Evolutionary conservation across 2,888 invertebrate species (phyloP), one percentile per base, ranked within the genome.

Genomic region (Drosophila suboccidentalis): DNA sequence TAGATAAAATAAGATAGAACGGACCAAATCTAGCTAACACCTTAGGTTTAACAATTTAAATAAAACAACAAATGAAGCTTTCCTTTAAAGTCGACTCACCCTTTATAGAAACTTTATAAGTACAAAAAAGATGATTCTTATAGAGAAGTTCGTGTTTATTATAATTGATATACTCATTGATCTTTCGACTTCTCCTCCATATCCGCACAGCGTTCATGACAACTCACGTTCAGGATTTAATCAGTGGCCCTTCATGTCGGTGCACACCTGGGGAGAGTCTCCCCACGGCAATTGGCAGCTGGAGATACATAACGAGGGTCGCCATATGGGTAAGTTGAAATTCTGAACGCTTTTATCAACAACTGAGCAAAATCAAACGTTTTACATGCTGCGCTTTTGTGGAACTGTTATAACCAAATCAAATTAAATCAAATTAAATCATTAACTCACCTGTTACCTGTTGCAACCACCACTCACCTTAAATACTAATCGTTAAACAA

Each of bases 241-340:
- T 92, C 96, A 97, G 86, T 99, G 99, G 99, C 99, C 99, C 61
- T 99, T 99, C 94, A 99, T 99, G 99, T 98, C 98, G 50, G 98
- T 97, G 70, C 99, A 99, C 93, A 97, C 96, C 92, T 99, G 99
- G 99, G 99, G 99, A 19, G 99, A 99, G 92, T 95, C 95, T 34
- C 98, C 99, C 0, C 95, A 97, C 77, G 99, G 99, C 46, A 94
- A 95, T 75, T 99, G 99, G 99, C 96, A 96, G 89, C 94, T 99
- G 69, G 98, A 98, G 93, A 97, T 99, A 70, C 98, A 98, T 92
- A 98, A 98, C 92, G 97, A 98, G 93, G 98, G 98, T 76, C 94
- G 96, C 90, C 96, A 96, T 90, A 95, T 96, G 94, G 97, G 97
- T 98, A 93, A 88, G 92, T 90, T 9, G 17, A 17, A n/a, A 1